Percentiles rank a stretch among this genome's conserved stretches.
These are phyloP conservation scores for Polypterus senegalus DNA, from an alignment of 2,113 vertebrate genomes.

Conservation along the genomic window DNA sequence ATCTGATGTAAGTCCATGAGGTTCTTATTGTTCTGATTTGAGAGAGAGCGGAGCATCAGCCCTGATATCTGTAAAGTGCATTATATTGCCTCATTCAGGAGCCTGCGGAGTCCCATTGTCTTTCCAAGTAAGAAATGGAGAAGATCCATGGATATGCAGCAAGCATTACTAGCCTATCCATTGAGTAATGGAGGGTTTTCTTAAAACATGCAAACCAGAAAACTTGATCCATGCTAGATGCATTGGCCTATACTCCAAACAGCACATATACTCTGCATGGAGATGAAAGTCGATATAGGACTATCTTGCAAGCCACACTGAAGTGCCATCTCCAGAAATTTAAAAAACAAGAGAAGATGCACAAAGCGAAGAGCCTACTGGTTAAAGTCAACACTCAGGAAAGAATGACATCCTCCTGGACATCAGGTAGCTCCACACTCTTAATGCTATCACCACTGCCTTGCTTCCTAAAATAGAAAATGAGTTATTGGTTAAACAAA, in stretches of 20 bases:
- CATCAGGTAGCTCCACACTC: conserved; percentile 59
- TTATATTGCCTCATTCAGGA: no score
- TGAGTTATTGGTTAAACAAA: not conserved
- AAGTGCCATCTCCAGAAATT: conserved; percentile 8
- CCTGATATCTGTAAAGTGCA: no score
- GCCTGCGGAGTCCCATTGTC: no score
- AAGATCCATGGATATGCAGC: no score
- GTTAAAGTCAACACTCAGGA: conserved; percentile 48
- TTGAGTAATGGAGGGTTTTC: not conserved
- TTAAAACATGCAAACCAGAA: conserved; percentile 7
- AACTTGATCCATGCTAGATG: not conserved
- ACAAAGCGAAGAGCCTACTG: not conserved
- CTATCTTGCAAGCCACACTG: not conserved
- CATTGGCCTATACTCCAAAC: not conserved
- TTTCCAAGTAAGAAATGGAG: no score
- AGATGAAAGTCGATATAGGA: not conserved
- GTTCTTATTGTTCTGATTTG: no score
- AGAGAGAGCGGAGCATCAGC: no score
- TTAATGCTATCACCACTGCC: conserved; percentile 65
- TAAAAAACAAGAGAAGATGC: conserved; percentile 1
- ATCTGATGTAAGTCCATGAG: no score
- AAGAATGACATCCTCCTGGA: conserved; percentile 71
- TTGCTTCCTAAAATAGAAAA: conserved; percentile 65
- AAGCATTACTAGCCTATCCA: no score
- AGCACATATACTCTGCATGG: not conserved